Percentiles rank a stretch among this genome's conserved stretches.
These are phyloP conservation scores for Amphiduros pacificus DNA, from an alignment of 2,888 invertebrate genomes.

Conservation along the genomic window DNA sequence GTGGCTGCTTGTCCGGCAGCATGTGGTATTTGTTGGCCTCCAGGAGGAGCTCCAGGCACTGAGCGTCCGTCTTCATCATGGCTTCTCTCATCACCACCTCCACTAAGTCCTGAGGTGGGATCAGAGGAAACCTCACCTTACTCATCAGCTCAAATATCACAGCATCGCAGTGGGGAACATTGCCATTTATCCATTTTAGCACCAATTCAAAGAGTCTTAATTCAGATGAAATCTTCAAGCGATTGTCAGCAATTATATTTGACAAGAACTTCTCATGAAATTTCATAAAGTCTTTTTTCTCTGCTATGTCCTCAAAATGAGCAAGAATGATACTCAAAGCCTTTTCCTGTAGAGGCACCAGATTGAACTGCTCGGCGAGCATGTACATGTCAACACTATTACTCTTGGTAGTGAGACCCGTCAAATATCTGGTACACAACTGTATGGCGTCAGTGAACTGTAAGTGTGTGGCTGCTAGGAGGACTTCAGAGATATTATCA, in stretches of 20 bases:
- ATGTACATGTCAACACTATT: conserved; percentile 24
- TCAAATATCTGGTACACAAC: conserved; percentile 14
- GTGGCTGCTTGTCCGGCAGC: conserved; percentile 17
- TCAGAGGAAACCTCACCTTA: conserved; percentile 17
- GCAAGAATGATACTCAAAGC: conserved; percentile 13
- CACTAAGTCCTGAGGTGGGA: conserved; percentile 16
- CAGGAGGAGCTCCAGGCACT: conserved; percentile 19
- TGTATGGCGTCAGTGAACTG: conserved; percentile 22
- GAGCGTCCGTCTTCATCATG: conserved; percentile 16
- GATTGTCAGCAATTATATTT: conserved; percentile 9
- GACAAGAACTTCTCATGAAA: conserved; percentile 12
- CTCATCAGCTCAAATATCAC: conserved; percentile 4
- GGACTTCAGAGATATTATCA: conserved; percentile 26
- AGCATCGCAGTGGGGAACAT: neutral
- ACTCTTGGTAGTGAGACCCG: neutral
- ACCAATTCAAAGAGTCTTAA: conserved; percentile 14
- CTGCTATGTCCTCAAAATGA: conserved; percentile 19
- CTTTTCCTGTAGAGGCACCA: conserved; percentile 8
- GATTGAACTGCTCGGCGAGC: conserved; percentile 19
- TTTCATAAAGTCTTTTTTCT: conserved; percentile 2
- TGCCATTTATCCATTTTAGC: conserved; percentile 14
- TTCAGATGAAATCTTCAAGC: conserved; percentile 9
- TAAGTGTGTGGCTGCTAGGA: conserved; percentile 30
- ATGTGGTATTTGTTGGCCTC: conserved; percentile 25
- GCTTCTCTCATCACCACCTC: conserved; percentile 14